Base-by-base conservation (phyloP, 2,888 invertebrate species). In the Pandemis cinnamomeana region DNA sequence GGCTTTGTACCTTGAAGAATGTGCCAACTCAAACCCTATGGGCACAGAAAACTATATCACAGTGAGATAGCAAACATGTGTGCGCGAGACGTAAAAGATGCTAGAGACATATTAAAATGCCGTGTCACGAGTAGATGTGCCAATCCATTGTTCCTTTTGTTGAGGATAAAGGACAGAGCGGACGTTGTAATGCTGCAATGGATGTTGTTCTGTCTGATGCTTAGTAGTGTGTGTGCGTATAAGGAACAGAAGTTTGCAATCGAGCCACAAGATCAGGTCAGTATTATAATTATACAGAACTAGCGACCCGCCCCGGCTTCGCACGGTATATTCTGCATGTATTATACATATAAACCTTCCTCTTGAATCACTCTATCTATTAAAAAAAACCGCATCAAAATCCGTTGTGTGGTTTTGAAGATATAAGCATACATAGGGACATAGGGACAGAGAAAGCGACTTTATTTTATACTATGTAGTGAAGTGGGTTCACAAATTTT, bases 251-350 rank as follows among this genome's bases (percentile, higher is more conserved):
- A 89, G 77, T 94, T 94, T 79, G 93, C 93, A 0, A 91, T 94
- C 27, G 93, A 94, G 62, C 93, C 93, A 0, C 93, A 93, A 75
- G 93, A 94, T 84, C 93, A 94, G 90, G 93, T 93, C 75, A 86
- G 87, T 79, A 75, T 64, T 20, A 0, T 20, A 20, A 20, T 20
- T 20, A 20, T 20, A 20, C 20, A 20, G 20, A 20, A n/a, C n/a
- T n/a, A n/a, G n/a, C n/a, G n/a, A n/a, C n/a, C n/a, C n/a, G n/a
- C n/a, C n/a, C n/a, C n/a, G n/a, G n/a, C n/a, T n/a, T n/a, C n/a
- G n/a, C n/a, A n/a, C n/a, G n/a, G n/a, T n/a, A n/a, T n/a, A n/a
- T n/a, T n/a, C n/a, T n/a, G n/a, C n/a, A n/a, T n/a, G n/a, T n/a
- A n/a, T n/a, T n/a, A n/a, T n/a, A n/a, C n/a, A n/a, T n/a, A n/a